Base-by-base conservation (phyloP, 2,888 invertebrate genomes). In the Drosophila meridiana region DNA sequence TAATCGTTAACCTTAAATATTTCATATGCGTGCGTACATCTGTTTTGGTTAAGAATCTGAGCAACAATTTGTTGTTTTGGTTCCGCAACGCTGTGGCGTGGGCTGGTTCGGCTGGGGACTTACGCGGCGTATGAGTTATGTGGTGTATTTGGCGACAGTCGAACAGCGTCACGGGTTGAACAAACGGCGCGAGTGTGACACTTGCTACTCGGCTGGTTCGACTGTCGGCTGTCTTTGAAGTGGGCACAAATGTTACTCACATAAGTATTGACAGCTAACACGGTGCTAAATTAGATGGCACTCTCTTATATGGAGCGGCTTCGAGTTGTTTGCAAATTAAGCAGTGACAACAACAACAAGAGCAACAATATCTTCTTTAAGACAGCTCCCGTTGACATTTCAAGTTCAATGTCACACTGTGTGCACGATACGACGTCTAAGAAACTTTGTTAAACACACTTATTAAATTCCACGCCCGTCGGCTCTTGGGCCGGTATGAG, bases 391-490 rank as follows among this genome's bases (percentile, higher is more conserved):
- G 69, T 57, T 69, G 83, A 77, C 76, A 76, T 73, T 78, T 85
- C 80, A 79, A 76, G 88, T 86, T 87, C 86, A 86, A 83, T 83
- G 86, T 81, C 83, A 71, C 36, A 58, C 13, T 42, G 14, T 56
- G 55, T 53, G 47, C 34, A 26, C 38, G 14, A 66, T 74, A 78
- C 70, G 82, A 80, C 79, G 75, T 78, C 71, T 78, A 59, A 59
- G 70, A 70, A 81, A 80, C 84, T 89, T 90, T 83, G 90, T 84
- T 78, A 78, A 83, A 87, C 89, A 90, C 66, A 82, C 85, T 89
- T 89, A 89, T 88, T 85, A 89, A 87, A 90, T 90, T 90, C 89
- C 87, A 78, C 43, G 59, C 34, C 58, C 40, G 64, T 58, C 59
- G 50, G 48, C 28, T 62, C 65, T 64, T 47, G 20, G 43, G 43